These are phyloP conservation scores for Sphecodes monilicornis DNA, from an alignment of 2,888 invertebrate genomes.

Conservation along the genomic window DNA sequence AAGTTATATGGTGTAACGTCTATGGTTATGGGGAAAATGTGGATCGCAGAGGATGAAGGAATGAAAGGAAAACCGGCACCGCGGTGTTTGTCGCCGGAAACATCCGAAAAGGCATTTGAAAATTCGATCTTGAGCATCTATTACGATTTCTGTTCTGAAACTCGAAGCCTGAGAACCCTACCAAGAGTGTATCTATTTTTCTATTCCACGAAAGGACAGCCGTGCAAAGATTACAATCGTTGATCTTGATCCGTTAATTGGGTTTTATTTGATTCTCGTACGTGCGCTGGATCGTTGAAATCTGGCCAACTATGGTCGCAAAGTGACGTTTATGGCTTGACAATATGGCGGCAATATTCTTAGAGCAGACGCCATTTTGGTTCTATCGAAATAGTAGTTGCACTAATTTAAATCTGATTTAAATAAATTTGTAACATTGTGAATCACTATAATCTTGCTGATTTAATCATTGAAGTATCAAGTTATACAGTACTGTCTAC, in stretches of 20 bases:
- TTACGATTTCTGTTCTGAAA: background rate
- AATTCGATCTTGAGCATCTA: background rate
- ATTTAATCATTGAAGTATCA: background rate
- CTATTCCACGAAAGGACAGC: background rate
- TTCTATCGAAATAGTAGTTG: background rate
- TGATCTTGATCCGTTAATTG: background rate
- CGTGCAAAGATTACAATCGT: background rate
- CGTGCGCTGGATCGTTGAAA: background rate
- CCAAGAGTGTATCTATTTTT: background rate
- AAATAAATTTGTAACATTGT: background rate
- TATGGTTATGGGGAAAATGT: background rate
- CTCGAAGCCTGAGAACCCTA: background rate
- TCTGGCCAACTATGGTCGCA: background rate
- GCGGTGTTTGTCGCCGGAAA: constrained; percentile 5
- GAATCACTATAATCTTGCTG: background rate
- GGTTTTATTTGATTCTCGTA: background rate
- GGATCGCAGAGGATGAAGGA: constrained; percentile 23
- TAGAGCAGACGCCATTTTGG: background rate
- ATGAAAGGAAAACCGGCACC: constrained; percentile 4
- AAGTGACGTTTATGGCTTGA: background rate
- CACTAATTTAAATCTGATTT: background rate
- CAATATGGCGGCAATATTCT: background rate
- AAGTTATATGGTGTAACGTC: background rate
- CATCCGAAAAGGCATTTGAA: background rate
- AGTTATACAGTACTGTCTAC: background rate